Conservation (phyloP, 1,140 invertebrate genomes). For the Eupristina koningsbergeri region DNA sequence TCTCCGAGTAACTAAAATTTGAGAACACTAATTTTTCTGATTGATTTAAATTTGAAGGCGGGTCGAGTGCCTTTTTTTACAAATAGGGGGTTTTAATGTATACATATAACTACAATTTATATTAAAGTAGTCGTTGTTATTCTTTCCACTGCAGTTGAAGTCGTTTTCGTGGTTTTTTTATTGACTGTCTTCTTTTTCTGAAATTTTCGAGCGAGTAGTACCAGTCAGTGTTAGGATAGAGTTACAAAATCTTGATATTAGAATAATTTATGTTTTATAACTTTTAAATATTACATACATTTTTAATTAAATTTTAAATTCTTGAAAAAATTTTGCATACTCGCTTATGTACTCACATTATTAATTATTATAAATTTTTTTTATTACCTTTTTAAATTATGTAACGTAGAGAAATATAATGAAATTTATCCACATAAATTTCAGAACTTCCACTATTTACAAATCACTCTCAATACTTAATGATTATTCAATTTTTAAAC, state of each 20-base stretch:
- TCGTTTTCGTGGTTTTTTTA: neutral
- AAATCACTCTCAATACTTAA: too few relatives aligned
- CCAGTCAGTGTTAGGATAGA: slow-evolving; percentile 65
- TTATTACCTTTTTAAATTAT: too few relatives aligned
- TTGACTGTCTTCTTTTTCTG: neutral
- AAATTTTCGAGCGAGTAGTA: slow-evolving; percentile 61
- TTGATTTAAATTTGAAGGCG: slow-evolving; percentile 51
- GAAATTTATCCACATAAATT: too few relatives aligned
- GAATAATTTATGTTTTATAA: neutral
- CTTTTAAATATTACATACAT: too few relatives aligned
- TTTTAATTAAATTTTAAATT: too few relatives aligned
- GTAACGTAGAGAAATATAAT: too few relatives aligned
- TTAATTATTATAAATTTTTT: too few relatives aligned
- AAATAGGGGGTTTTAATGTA: slow-evolving; percentile 19
- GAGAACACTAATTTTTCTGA: slow-evolving; percentile 50
- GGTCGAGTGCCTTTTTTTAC: neutral
- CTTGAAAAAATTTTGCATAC: too few relatives aligned
- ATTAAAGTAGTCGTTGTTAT: slow-evolving; percentile 20
- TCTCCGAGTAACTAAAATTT: neutral
- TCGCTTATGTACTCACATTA: too few relatives aligned
- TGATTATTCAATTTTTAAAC: too few relatives aligned
- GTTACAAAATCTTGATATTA: slow-evolving; percentile 40
- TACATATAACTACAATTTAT: slow-evolving; percentile 27
- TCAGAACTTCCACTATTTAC: too few relatives aligned
- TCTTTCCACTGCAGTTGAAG: too few relatives aligned